Percentiles rank a stretch among this genome's conserved stretches.
Evolutionary conservation across 2,797 vertebrate species (phyloP).

Genomic region (Alca torda): DNA sequence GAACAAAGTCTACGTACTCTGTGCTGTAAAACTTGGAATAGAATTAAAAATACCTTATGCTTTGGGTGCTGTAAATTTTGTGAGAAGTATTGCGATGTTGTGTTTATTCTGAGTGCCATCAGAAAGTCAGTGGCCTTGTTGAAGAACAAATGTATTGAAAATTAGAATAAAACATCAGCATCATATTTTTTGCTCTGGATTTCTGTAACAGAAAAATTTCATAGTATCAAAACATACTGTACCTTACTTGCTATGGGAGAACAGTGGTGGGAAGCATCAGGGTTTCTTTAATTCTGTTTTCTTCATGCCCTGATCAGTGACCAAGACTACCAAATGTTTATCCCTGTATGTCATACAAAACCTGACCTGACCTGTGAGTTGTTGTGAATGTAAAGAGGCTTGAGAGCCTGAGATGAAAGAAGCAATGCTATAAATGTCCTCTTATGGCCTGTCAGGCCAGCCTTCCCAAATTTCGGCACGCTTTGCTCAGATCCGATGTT

Average conservation of each 20-base stretch:
- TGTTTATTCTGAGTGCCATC: background rate
- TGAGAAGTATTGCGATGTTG: background rate
- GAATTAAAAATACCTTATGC: conserved; percentile 34
- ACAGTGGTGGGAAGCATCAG: background rate
- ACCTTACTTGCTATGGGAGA: background rate
- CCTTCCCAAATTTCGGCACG: background rate
- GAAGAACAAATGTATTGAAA: conserved; percentile 1
- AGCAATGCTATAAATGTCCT: background rate
- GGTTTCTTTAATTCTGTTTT: background rate
- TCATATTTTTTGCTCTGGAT: background rate
- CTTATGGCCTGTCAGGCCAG: background rate
- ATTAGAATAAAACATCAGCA: background rate
- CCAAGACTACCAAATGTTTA: background rate
- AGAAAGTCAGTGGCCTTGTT: conserved; percentile 1
- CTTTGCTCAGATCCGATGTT: background rate
- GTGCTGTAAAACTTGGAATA: conserved; percentile 45
- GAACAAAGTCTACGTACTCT: conserved; percentile 12
- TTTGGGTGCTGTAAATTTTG: conserved; percentile 2
- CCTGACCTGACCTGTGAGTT: background rate
- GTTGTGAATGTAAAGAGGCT: background rate
- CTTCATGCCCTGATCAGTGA: background rate
- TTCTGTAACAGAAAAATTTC: background rate
- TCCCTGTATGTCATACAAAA: background rate
- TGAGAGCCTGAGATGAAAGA: background rate
- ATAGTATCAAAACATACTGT: background rate